Conservation (phyloP, 92 coral and sea anemone genomes). For the Zoanthus sociatus region DNA sequence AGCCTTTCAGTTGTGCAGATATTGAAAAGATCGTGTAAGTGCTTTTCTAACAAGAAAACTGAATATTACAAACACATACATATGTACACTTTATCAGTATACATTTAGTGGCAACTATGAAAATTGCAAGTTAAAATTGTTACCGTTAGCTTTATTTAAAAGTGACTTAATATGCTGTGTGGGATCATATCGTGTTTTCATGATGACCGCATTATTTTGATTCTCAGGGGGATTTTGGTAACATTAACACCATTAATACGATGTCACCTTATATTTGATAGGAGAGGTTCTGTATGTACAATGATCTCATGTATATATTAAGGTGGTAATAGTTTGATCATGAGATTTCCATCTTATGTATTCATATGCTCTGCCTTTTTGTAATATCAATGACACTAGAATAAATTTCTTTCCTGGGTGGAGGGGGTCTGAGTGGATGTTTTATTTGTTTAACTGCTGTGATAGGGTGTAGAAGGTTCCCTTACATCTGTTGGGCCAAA, state of each 20-base stretch:
- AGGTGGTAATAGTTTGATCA: too few relatives aligned
- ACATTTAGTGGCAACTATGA: neutral
- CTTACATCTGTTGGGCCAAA: too few relatives aligned
- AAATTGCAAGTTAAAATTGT: neutral
- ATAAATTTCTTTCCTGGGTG: too few relatives aligned
- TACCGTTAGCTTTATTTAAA: neutral
- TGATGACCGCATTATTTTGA: neutral
- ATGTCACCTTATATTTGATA: neutral
- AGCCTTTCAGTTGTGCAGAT: constrained; percentile 2
- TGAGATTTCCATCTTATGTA: too few relatives aligned
- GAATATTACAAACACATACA: too few relatives aligned
- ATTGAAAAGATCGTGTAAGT: neutral
- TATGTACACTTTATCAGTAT: too few relatives aligned
- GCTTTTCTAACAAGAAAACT: neutral
- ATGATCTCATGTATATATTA: too few relatives aligned
- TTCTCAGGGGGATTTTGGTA: neutral
- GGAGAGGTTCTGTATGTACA: neutral
- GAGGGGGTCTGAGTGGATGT: too few relatives aligned
- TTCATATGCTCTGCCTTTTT: too few relatives aligned
- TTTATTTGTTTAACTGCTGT: too few relatives aligned
- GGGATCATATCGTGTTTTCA: neutral
- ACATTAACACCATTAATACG: neutral
- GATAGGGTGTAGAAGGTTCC: too few relatives aligned
- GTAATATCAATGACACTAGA: too few relatives aligned
- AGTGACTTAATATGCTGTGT: neutral